Conservation (phyloP, 1,140 invertebrate genomes). For the Aphis gossypii region DNA sequence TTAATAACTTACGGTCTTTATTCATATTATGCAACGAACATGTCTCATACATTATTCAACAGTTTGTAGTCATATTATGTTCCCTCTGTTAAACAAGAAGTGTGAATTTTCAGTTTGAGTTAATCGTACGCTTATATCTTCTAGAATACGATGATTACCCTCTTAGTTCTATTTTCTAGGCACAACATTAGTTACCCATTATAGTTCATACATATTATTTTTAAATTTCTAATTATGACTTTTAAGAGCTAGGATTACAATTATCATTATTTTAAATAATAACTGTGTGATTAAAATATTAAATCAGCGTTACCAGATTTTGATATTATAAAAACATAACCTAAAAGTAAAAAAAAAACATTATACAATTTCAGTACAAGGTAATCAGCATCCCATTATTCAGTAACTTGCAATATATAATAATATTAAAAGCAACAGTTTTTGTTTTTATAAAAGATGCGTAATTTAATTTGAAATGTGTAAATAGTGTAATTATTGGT, state of each 20-base stretch:
- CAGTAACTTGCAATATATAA: no score
- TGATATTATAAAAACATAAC: no score
- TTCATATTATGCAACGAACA: neutral
- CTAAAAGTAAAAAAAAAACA: no score
- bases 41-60: neutral
- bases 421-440: neutral
- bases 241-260: neutral
- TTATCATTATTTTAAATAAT: neutral
- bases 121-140: neutral
- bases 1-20: neutral
- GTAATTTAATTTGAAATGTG: neutral
- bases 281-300: neutral
- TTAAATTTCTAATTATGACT: neutral
- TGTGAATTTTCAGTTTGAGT: neutral
- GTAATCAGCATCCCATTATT: no score
- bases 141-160: neutral
- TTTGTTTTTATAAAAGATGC: neutral
- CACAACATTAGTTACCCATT: neutral
- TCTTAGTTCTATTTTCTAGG: neutral
- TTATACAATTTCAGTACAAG: no score
- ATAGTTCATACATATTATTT: neutral
- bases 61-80: neutral
- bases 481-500: neutral
- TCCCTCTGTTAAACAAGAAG: neutral
- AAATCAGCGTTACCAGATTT: no score